Conservation (phyloP, 2,888 invertebrate genomes). For the Apantesis nais region DNA sequence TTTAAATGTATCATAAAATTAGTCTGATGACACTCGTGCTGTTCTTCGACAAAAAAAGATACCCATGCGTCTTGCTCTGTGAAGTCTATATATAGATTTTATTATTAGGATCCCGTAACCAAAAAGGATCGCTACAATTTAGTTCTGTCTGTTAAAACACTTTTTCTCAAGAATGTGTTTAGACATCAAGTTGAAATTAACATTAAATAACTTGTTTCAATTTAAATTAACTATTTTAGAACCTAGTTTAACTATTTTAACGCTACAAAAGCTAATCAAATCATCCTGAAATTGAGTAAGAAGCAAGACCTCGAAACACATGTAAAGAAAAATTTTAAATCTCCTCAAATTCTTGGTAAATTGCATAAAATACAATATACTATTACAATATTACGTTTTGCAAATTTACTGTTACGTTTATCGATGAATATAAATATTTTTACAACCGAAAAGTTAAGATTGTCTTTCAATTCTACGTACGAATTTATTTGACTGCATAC, state of each 20-base stretch:
- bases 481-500: neutral
- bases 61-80: neutral
- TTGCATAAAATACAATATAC: neutral
- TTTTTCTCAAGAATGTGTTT: too few relatives aligned
- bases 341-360: too few relatives aligned
- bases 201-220: too few relatives aligned
- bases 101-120: neutral
- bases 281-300: neutral
- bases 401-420: neutral
- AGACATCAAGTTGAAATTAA: too few relatives aligned
- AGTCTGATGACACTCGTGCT: neutral
- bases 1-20: neutral
- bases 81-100: neutral
- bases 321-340: neutral
- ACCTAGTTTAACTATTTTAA: too few relatives aligned
- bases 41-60: neutral
- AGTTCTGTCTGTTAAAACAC: too few relatives aligned
- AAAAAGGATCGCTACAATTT: neutral
- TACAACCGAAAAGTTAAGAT: neutral
- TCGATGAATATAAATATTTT: too few relatives aligned
- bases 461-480: neutral
- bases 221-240: too few relatives aligned
- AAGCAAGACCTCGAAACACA: neutral
- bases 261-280: too few relatives aligned
- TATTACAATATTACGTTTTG: neutral